These are phyloP conservation scores for Eleginops maclovinus DNA, from an alignment of 2,113 vertebrate species.

Conservation along the genomic window DNA sequence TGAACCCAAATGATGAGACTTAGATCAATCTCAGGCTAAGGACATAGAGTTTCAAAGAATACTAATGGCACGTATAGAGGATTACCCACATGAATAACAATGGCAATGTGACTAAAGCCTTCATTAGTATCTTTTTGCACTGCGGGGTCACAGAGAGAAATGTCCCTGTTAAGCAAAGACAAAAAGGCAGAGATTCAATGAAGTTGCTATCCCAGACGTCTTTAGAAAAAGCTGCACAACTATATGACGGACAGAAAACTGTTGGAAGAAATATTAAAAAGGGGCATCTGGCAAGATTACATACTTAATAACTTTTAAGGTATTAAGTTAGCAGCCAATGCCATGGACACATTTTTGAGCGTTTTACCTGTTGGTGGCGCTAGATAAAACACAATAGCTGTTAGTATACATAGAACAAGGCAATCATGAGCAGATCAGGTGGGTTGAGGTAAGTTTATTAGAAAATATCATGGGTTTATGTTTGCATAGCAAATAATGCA, in stretches of 20 bases:
- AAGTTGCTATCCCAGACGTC: background rate
- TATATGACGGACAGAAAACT: background rate
- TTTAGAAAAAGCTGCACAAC: background rate
- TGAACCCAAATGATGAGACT: conserved; percentile 39
- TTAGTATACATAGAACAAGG: no score
- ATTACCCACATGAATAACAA: conserved; percentile 18
- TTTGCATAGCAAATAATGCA: no score
- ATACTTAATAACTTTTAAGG: background rate
- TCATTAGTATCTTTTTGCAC: conserved; percentile 20
- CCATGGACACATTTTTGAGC: background rate
- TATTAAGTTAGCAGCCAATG: background rate
- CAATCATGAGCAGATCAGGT: no score
- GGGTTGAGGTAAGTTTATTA: no score
- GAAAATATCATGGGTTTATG: no score
- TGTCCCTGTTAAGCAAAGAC: conserved; percentile 3
- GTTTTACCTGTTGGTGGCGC: background rate
- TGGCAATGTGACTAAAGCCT: conserved; percentile 6
- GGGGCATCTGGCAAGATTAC: background rate
- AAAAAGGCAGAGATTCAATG: background rate
- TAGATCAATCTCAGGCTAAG: conserved; percentile 33
- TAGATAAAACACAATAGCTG: background rate
- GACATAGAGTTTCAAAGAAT: conserved; percentile 30
- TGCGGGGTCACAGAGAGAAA: conserved; percentile 14
- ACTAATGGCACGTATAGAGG: conserved; percentile 15
- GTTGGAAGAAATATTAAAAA: background rate